Base-by-base conservation (phyloP, 2,797 vertebrate species). In the Spinus pinus region DNA sequence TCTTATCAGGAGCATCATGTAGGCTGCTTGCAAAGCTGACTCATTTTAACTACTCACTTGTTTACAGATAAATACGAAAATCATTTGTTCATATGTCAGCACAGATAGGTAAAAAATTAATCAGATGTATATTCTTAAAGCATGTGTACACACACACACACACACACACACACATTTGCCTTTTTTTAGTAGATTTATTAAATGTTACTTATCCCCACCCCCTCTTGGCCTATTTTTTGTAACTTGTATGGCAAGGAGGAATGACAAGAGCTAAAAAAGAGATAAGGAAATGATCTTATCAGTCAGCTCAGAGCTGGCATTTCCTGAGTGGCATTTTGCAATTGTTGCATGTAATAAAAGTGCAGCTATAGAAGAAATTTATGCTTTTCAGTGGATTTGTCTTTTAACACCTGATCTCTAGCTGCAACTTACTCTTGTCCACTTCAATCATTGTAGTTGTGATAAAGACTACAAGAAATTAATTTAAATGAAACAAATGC, bases 281-380 rank as follows among this genome's bases (percentile, higher is more conserved):
- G 86, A 95, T 83, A 93, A 86, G 71, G 81, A 81, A 77, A 79
- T 64, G 78, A 89, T 92, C 78, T 87, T 95, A 87, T 95, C 88
- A 71, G 78, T 87, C 71, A 71, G 53, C 33, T 93, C 81, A 86
- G 74, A 89, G 84, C 81, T 73, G 64, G 78, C 28, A 81, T 91
- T 92, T 95, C 53, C 82, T 78, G 60, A 95, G 39, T 87, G 57
- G 57, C 69, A 87, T 91, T 91, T 88, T 91, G 61, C 1, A 13
- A 83, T 65, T 69, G 61, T 82, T 85, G 20, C 69, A 49, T 83
- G 72, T 58, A 89, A 83, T 69, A 53, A 56, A 95, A 81, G 20
- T 74, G 44, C 33, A 72, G 33, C 58, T 67, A 69, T 50, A 22
- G 33, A 83, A 84, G 24, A 93, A 51, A 73, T 69, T 4, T 51